phyloP scores from a whole-genome alignment of 2,113 vertebrate genomes.

The Vanacampus margaritifer region DNA sequence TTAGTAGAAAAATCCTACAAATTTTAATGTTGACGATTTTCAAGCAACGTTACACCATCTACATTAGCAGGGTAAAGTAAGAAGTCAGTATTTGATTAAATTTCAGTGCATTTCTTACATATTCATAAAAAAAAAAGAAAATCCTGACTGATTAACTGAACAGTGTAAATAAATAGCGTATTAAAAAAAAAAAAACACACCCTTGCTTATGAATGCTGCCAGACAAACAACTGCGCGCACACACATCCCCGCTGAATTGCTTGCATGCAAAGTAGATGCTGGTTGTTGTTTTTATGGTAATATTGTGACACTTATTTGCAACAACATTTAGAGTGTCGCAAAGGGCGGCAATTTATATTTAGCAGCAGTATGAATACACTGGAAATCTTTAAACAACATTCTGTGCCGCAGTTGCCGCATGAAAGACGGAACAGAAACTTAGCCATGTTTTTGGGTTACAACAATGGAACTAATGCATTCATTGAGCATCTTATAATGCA shows the following conservation, averaged over 20 bases:
- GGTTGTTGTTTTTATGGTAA: not conserved
- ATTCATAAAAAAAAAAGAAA: too few relatives aligned
- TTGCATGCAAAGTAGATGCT: constrained; percentile 20
- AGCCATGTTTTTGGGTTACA: not conserved
- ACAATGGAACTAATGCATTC: constrained; percentile 5
- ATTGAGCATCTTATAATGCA: not conserved
- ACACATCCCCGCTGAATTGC: constrained; percentile 10
- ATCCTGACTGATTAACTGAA: not conserved
- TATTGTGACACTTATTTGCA: constrained; percentile 18
- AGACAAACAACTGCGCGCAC: constrained; percentile 5
- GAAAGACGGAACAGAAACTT: constrained; percentile 1
- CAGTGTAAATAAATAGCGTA: too few relatives aligned
- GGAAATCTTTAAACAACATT: not conserved
- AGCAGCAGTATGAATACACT: not conserved
- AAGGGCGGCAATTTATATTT: constrained; percentile 1
- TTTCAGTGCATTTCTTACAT: too few relatives aligned
- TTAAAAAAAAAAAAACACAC: not conserved
- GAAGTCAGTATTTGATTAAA: too few relatives aligned
- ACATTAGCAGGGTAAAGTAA: too few relatives aligned
- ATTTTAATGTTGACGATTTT: too few relatives aligned
- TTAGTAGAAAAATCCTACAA: too few relatives aligned
- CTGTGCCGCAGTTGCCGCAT: constrained; percentile 9
- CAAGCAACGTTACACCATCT: too few relatives aligned
- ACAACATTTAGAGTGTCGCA: constrained; percentile 8
- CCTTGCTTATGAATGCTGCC: not conserved